Evolutionary conservation across 2,888 invertebrate genomes (phyloP).

Genomic region (Drosophila bunnanda): DNA sequence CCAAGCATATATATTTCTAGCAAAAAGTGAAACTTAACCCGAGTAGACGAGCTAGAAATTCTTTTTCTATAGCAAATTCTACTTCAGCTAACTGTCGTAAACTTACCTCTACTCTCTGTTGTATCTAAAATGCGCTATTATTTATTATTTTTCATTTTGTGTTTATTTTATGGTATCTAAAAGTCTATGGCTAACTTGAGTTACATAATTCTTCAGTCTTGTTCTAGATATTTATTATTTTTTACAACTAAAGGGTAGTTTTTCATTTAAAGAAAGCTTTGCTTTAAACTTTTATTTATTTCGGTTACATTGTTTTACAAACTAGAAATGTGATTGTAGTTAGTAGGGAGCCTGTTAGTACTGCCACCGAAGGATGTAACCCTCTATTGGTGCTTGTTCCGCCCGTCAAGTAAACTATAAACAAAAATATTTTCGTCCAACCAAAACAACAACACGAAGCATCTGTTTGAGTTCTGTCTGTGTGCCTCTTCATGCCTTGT

Average conservation of each 20-base stretch:
- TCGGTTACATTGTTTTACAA: neutral
- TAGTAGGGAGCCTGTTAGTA: slow-evolving; percentile 22
- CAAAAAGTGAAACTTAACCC: slow-evolving; percentile 35
- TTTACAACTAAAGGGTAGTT: neutral
- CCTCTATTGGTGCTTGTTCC: slow-evolving; percentile 85
- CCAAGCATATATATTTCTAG: slow-evolving; percentile 25
- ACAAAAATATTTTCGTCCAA: slow-evolving; percentile 25
- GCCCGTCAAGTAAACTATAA: slow-evolving; percentile 82
- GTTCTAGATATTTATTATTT: neutral
- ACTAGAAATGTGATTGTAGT: slow-evolving; percentile 5
- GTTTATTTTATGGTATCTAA: slow-evolving; percentile 1
- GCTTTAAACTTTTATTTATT: too few relatives aligned
- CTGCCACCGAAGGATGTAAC: slow-evolving; percentile 79
- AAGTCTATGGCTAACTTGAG: neutral
- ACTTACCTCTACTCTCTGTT: slow-evolving; percentile 21
- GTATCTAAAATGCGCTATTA: slow-evolving; percentile 31
- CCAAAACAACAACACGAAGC: slow-evolving; percentile 25
- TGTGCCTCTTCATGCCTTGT: slow-evolving; percentile 32
- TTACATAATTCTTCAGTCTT: neutral
- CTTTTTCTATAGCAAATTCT: slow-evolving; percentile 2
- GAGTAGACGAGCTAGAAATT: slow-evolving; percentile 22
- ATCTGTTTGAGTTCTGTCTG: slow-evolving; percentile 49
- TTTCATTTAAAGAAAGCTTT: neutral
- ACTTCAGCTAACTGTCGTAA: slow-evolving; percentile 20
- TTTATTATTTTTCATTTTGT: neutral